These are phyloP conservation scores for Eugnorisma glareosa DNA, from an alignment of 2,888 invertebrate species.

Conservation along the genomic window DNA sequence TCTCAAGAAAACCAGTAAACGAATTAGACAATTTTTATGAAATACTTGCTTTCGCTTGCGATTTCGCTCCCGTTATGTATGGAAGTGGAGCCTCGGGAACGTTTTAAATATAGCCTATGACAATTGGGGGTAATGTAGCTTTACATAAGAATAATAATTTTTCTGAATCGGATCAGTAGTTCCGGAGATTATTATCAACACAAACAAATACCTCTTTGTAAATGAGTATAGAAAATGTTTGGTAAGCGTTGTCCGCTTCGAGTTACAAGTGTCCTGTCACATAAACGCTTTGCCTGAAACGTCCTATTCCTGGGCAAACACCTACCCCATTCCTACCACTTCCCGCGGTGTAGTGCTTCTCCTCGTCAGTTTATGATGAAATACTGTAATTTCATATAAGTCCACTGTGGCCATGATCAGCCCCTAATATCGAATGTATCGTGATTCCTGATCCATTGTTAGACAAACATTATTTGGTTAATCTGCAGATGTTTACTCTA, in stretches of 20 bases:
- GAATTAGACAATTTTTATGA: neutral
- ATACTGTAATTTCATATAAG: neutral
- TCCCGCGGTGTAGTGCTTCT: neutral
- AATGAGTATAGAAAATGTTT: neutral
- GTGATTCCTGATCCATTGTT: conserved; percentile 81
- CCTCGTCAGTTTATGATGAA: neutral
- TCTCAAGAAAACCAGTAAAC: neutral
- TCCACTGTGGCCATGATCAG: conserved; percentile 45
- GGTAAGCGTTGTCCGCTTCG: neutral
- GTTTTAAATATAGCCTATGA: neutral
- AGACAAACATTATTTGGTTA: conserved; percentile 81
- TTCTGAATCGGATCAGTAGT: neutral
- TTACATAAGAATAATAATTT: neutral
- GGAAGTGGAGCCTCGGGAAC: neutral
- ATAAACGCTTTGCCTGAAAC: neutral
- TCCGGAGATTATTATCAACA: neutral
- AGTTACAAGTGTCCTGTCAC: neutral
- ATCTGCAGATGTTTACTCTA: conserved; percentile 77
- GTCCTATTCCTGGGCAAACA: neutral
- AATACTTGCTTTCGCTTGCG: neutral
- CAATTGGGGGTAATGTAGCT: neutral
- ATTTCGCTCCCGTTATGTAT: too few relatives aligned
- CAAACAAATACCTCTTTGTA: neutral
- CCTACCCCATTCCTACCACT: neutral
- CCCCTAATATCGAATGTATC: conserved; percentile 79